Evolutionary conservation across 92 coral and sea anemone species (phyloP).

Genomic region (Zoanthus solanderi): DNA sequence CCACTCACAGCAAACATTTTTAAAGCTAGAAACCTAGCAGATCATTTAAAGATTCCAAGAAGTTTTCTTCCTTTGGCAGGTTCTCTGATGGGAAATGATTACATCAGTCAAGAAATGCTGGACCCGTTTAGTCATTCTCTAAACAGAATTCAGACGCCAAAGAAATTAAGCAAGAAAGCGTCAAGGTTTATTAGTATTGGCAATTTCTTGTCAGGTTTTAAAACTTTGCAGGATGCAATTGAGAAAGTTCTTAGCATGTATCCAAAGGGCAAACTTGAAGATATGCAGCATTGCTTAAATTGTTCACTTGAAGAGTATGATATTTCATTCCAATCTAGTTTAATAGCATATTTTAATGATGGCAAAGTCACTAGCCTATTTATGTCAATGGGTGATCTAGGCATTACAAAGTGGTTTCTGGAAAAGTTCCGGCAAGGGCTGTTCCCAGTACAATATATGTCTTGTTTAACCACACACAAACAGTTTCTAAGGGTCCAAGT

Average conservation of each 20-base stretch:
- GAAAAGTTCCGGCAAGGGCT: conserved; percentile 68
- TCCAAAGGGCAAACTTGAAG: conserved; percentile 10
- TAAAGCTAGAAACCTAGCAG: conserved; percentile 65
- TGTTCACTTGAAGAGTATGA: conserved; percentile 78
- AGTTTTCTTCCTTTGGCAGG: conserved; percentile 81
- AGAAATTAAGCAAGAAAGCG: conserved; percentile 35
- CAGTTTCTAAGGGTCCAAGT: conserved; percentile 67
- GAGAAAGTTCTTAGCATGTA: conserved; percentile 48
- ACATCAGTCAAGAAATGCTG: conserved; percentile 58
- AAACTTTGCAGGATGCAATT: conserved; percentile 59
- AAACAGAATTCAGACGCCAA: conserved; percentile 46
- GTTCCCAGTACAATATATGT: conserved; percentile 64
- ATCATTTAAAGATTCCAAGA: conserved; percentile 62
- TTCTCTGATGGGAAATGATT: conserved; percentile 92
- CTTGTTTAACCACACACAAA: conserved; percentile 61
- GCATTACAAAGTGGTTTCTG: conserved; percentile 69
- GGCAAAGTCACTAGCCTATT: conserved; percentile 57
- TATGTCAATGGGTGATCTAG: conserved; percentile 41
- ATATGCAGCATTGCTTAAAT: conserved; percentile 52
- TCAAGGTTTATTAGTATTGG: conserved; percentile 64
- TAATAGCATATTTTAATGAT: conserved; percentile 58
- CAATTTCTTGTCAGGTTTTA: conserved; percentile 57
- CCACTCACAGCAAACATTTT: conserved; percentile 62
- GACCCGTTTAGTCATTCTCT: conserved; percentile 65
- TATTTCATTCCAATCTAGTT: conserved; percentile 48